phyloP scores from a whole-genome alignment of 2,797 vertebrate species.

The Melanotaenia parkinsoni region DNA sequence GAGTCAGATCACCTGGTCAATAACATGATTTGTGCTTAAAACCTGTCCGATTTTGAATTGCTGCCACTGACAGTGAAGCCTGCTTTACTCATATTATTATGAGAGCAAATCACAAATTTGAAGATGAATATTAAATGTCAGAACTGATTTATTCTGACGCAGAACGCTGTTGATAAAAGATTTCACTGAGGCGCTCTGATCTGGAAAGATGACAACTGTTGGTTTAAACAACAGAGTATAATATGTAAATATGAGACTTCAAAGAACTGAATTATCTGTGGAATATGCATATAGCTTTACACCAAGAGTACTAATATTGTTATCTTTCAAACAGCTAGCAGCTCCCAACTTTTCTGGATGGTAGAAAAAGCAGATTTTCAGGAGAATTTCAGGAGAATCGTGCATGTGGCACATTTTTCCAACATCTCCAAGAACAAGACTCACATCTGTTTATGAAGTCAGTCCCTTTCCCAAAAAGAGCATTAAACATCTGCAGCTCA shows the following conservation, averaged over 20 bases:
- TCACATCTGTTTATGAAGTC: not conserved
- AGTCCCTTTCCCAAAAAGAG: too few species aligned
- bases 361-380: slow-evolving; percentile 8
- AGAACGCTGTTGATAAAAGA: slow-evolving; percentile 25
- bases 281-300: slow-evolving; percentile 40
- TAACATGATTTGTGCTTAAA: slow-evolving; percentile 46
- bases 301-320: slow-evolving; percentile 45
- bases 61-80: slow-evolving; percentile 33
- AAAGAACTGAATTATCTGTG: slow-evolving; percentile 49
- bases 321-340: slow-evolving; percentile 40
- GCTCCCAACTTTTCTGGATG: slow-evolving; percentile 14
- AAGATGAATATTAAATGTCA: slow-evolving; percentile 66
- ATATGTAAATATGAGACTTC: slow-evolving; percentile 63
- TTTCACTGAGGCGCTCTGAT: slow-evolving; percentile 28
- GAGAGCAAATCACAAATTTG: slow-evolving; percentile 42
- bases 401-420: slow-evolving; percentile 15
- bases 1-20: slow-evolving; percentile 36
- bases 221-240: slow-evolving; percentile 27
- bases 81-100: slow-evolving; percentile 44
- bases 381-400: slow-evolving; percentile 3
- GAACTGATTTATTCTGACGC: slow-evolving; percentile 47
- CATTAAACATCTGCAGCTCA: too few species aligned
- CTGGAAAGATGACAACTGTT: slow-evolving; percentile 9
- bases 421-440: slow-evolving; percentile 25
- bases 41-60: slow-evolving; percentile 49